These are phyloP conservation scores for Eugnorisma glareosa DNA, from an alignment of 2,888 invertebrate species.

Conservation along the genomic window DNA sequence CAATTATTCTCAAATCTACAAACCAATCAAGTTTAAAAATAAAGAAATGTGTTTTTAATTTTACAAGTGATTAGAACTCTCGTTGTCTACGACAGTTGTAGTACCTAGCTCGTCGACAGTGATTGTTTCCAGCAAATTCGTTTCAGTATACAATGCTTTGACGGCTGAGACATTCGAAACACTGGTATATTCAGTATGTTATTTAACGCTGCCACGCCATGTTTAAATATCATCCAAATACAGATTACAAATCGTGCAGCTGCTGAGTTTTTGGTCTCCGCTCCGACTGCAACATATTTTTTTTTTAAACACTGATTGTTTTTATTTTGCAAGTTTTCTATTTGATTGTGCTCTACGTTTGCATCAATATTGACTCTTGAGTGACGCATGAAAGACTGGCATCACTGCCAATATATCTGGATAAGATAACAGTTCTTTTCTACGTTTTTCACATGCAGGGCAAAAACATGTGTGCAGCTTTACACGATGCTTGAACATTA, in stretches of 20 bases:
- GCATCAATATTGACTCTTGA: constrained; percentile 69
- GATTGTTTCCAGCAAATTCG: constrained; percentile 50
- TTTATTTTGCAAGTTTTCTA: constrained; percentile 65
- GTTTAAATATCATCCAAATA: constrained; percentile 76
- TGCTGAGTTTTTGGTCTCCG: constrained; percentile 45
- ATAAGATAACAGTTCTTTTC: constrained; percentile 26
- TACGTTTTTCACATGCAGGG: constrained; percentile 63
- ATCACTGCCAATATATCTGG: constrained; percentile 41
- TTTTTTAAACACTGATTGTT: constrained; percentile 56
- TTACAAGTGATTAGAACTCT: constrained; percentile 35
- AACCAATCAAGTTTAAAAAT: constrained; percentile 24
- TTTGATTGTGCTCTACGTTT: constrained; percentile 63
- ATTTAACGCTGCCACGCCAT: constrained; percentile 77
- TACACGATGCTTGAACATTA: constrained; percentile 74
- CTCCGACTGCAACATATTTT: constrained; percentile 38
- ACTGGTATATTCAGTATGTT: constrained; percentile 68
- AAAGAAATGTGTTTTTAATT: constrained; percentile 41
- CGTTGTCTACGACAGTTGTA: constrained; percentile 25
- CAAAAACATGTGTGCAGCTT: constrained; percentile 69
- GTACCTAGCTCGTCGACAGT: constrained; percentile 27
- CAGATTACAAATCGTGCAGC: constrained; percentile 63
- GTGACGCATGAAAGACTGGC: constrained; percentile 58
- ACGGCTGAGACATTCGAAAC: constrained; percentile 46
- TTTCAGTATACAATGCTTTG: constrained; percentile 41
- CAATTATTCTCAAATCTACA: constrained; percentile 25